phyloP scores from a whole-genome alignment of 2,888 invertebrate genomes.

The Apantesis nais region DNA sequence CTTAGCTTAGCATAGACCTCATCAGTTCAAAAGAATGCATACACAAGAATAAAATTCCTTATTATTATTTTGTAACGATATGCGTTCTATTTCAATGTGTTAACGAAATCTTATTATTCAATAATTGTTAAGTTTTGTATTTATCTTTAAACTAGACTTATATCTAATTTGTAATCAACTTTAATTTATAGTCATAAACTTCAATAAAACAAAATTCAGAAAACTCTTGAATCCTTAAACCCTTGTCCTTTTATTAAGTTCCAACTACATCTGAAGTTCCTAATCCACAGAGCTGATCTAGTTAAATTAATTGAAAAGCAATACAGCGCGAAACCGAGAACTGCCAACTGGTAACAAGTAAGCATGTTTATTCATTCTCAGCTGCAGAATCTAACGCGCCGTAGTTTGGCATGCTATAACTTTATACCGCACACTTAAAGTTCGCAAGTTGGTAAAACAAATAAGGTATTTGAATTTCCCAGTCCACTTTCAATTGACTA shows the following conservation, averaged over 20 bases:
- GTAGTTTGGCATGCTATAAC: conserved; percentile 32
- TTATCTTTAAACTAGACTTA: too few species aligned
- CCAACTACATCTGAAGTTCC: conserved; percentile 8
- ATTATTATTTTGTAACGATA: too few species aligned
- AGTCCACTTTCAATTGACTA: conserved; percentile 52
- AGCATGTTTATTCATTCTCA: conserved; percentile 41
- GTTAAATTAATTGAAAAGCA: conserved; percentile 41
- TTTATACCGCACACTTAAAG: conserved; percentile 47
- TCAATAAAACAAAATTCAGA: too few species aligned
- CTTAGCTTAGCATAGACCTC: too few species aligned
- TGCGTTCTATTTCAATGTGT: too few species aligned
- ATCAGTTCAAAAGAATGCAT: too few species aligned
- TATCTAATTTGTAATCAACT: too few species aligned
- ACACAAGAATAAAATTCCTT: too few species aligned
- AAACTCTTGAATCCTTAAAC: too few species aligned
- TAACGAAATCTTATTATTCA: too few species aligned
- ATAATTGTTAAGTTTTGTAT: too few species aligned
- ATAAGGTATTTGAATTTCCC: conserved; percentile 56
- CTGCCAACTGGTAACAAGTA: conserved; percentile 36
- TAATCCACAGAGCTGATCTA: conserved; percentile 17
- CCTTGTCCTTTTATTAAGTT: neutral
- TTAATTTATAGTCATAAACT: too few species aligned
- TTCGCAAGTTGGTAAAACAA: conserved; percentile 48
- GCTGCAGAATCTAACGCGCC: conserved; percentile 15
- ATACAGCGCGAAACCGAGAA: conserved; percentile 28